Evolutionary conservation across 2,113 vertebrate species (phyloP).

Genomic region (Rallus limicola): DNA sequence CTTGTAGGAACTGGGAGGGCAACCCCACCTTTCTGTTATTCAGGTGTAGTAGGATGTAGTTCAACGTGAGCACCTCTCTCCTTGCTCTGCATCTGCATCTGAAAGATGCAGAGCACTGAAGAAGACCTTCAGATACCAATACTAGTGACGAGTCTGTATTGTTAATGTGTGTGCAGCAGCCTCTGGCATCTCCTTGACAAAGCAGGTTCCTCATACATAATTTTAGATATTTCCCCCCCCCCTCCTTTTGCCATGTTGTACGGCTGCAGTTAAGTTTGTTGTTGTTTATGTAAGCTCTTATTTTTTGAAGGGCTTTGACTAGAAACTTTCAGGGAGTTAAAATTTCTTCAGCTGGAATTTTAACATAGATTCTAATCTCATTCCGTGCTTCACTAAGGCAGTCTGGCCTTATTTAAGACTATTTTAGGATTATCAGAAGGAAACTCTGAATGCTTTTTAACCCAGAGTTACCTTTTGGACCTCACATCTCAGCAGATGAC

Average conservation of each 20-base stretch:
- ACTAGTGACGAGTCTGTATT: not conserved
- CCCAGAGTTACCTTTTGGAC: not conserved
- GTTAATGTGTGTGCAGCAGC: not conserved
- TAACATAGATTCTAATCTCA: not conserved
- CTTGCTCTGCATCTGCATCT: not conserved
- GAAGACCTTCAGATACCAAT: not conserved
- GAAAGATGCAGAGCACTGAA: not conserved
- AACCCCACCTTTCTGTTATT: not conserved
- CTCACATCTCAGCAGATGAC: not conserved
- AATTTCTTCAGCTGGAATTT: conserved; percentile 31
- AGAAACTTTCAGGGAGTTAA: conserved; percentile 48
- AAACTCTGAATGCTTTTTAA: not conserved
- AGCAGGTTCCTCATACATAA: not conserved
- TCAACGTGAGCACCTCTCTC: not conserved
- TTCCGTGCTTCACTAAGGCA: not conserved
- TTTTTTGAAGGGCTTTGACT: conserved; percentile 33
- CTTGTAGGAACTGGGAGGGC: not conserved
- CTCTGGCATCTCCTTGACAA: not conserved
- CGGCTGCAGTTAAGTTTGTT: not conserved
- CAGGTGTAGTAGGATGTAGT: not conserved
- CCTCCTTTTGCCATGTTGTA: not conserved
- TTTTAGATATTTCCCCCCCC: not conserved
- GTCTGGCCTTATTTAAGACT: not conserved
- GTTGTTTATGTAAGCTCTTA: not conserved
- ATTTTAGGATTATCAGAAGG: not conserved